Base-by-base conservation (phyloP, 2,113 vertebrate genomes). In the Cavia porcellus region DNA sequence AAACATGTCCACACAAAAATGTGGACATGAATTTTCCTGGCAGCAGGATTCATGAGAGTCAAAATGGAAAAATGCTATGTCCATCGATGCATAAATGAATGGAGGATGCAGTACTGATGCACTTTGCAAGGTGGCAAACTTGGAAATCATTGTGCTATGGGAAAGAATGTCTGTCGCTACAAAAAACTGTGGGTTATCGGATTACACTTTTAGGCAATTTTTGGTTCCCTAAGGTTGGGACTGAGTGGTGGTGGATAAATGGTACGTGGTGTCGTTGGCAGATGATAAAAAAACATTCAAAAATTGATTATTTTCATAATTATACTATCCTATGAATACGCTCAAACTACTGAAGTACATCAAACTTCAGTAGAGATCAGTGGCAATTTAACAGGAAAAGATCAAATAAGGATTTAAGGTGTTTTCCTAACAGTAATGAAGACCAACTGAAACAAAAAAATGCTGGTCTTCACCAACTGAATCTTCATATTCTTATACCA, bases 401-500 rank as follows among this genome's bases (percentile, higher is more conserved):
- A 28, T 30, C 17, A 38, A 62, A 22, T 57, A 66, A 79, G 20
- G 15, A 66, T 90, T 45, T 84, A 38, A n/a, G 57, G 6, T n/a
- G 7, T 70, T 88, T 82, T 79, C 87, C 38, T 38, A 88, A 30
- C 7, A 72, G 81, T 9, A 81, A 25, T 88, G 30, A 88, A 45
- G 30, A 45, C 35, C 45, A 55, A 55, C 32, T 42, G 20, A 83
- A 62, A 4, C 24, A 17, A 6, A 84, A 75, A 74, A 38, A 2
- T 38, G 50, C 12, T 62, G 62, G 59, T 25, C 3, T n/a, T 13
- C 35, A 42, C 8, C 57, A 66, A 10, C 38, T 77, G 14, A 4
- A 22, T 47, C 57, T 57, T 94, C 25, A 94, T 90, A 85, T 66
- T 32, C 28, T 77, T 30, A 7, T 55, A 85, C n/a, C 47, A 85